A percentile compares a stretch with the other conserved stretches of the same genome.
phyloP scores from a whole-genome alignment of 2,797 vertebrate species.

The Etheostoma nigrum region DNA sequence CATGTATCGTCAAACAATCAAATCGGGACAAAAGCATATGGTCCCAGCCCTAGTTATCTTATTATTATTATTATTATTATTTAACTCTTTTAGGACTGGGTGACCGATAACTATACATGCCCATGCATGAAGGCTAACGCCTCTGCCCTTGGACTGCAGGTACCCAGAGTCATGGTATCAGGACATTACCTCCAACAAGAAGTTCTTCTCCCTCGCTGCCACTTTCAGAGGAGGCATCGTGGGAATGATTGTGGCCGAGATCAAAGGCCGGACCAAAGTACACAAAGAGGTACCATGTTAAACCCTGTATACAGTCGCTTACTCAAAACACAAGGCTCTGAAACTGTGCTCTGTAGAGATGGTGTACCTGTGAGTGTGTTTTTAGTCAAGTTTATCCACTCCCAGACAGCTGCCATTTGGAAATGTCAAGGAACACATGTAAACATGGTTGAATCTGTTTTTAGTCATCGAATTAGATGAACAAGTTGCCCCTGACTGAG shows the following conservation, averaged over 20 bases:
- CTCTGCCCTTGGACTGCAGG: constrained; percentile 75
- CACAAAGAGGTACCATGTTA: constrained; percentile 92
- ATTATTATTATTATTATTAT: too few relatives aligned
- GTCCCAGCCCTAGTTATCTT: too few relatives aligned
- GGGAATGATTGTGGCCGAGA: constrained; percentile 99
- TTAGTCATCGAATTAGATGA: constrained; percentile 66
- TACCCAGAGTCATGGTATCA: constrained; percentile 99
- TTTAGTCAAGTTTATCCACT: background rate
- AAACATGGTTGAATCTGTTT: constrained; percentile 56
- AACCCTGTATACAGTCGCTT: background rate
- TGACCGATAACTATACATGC: too few relatives aligned
- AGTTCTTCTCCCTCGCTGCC: constrained; percentile 98
- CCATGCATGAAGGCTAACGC: background rate
- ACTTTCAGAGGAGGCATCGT: constrained; percentile 95
- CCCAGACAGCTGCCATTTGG: background rate
- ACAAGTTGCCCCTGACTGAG: constrained; percentile 38
- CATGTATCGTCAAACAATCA: too few relatives aligned
- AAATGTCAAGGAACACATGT: constrained; percentile 41
- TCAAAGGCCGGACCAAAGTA: constrained; percentile 98
- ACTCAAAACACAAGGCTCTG: background rate
- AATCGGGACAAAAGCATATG: too few relatives aligned
- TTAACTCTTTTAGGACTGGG: too few relatives aligned
- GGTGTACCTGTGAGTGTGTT: background rate
- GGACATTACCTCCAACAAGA: constrained; percentile 99
- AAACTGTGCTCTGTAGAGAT: background rate